These are phyloP conservation scores for Iselma pallidipennis DNA, from an alignment of 2,888 invertebrate species.

Conservation along the genomic window DNA sequence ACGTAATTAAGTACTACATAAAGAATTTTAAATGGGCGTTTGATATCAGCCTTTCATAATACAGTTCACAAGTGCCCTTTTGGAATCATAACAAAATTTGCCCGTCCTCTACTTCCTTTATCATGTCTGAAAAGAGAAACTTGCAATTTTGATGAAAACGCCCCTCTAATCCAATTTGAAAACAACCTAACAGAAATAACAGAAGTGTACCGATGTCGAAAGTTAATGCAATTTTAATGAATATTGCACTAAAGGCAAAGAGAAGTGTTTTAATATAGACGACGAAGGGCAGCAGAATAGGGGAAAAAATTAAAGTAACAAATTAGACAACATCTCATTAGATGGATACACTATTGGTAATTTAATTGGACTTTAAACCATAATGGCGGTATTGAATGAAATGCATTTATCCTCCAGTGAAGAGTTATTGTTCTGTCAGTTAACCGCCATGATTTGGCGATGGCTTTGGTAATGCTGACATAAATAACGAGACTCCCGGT, in stretches of 20 bases:
- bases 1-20: conserved; percentile 24
- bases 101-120: background rate
- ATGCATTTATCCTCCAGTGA: conserved; percentile 2
- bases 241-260: no score
- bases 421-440: conserved; percentile 33
- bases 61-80: background rate
- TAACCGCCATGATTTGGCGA: conserved; percentile 29
- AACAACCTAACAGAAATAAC: no score
- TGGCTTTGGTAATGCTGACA: conserved; percentile 21
- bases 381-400: background rate
- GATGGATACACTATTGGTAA: background rate
- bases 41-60: background rate
- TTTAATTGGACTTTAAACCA: background rate
- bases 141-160: background rate
- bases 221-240: no score
- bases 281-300: background rate
- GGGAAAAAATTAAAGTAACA: background rate
- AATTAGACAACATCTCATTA: background rate
- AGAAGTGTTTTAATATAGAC: background rate
- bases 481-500: conserved; percentile 29
- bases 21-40: conserved; percentile 17
- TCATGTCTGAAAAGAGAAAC: no score
- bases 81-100: background rate
- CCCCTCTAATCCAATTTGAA: background rate
- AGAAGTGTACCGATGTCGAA: no score